These are phyloP conservation scores for Molossus alvarezi DNA, from an alignment of 2,797 vertebrate genomes.

Conservation along the genomic window DNA sequence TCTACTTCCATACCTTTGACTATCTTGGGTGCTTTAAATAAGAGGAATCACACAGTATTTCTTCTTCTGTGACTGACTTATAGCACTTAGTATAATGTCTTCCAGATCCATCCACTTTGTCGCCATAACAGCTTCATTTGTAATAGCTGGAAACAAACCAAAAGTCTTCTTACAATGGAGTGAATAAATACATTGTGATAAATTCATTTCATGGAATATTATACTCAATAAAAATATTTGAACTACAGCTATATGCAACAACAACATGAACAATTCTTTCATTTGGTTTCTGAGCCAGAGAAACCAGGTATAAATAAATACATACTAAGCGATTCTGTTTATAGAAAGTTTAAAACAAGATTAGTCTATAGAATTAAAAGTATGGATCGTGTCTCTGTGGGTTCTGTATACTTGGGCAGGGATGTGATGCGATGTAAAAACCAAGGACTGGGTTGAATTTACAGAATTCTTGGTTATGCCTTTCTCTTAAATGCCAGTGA, in stretches of 20 bases:
- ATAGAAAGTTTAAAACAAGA: slow-evolving; percentile 15
- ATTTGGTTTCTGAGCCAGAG: background rate
- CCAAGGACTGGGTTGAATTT: background rate
- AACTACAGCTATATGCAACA: background rate
- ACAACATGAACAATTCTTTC: slow-evolving; percentile 14
- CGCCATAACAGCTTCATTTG: background rate
- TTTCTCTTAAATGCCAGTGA: background rate
- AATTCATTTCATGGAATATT: slow-evolving; percentile 35
- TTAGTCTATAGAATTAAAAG: background rate
- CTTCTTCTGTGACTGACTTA: background rate
- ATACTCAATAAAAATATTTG: slow-evolving; percentile 19
- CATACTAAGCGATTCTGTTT: background rate
- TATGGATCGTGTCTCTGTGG: background rate
- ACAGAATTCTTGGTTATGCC: background rate
- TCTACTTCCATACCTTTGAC: background rate
- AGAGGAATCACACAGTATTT: background rate
- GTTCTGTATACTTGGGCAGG: background rate
- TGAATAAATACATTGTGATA: slow-evolving; percentile 6
- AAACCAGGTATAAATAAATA: background rate
- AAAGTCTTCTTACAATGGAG: background rate
- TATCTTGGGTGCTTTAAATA: background rate
- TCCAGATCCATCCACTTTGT: background rate
- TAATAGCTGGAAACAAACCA: slow-evolving; percentile 51
- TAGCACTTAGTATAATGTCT: background rate
- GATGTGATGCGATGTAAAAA: background rate